phyloP scores from a whole-genome alignment of 1,140 invertebrate genomes.

The Pteromalus puparum region DNA sequence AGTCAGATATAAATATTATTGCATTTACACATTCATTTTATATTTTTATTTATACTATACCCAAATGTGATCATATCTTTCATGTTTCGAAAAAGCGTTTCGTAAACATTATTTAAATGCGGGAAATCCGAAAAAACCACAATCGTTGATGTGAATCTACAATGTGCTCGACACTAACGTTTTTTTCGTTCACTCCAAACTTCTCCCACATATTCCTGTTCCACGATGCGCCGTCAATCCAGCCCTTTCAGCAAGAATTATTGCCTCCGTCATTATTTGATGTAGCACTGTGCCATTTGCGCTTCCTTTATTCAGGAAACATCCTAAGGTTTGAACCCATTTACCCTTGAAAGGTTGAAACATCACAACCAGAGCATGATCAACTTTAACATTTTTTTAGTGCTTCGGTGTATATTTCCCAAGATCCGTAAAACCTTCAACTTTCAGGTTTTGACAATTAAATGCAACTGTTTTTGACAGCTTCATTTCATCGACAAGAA shows the following conservation, averaged over 20 bases:
- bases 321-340: slow-evolving; percentile 54
- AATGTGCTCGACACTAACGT: no score
- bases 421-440: no score
- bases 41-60: slow-evolving; percentile 20
- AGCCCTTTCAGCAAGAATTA: slow-evolving; percentile 48
- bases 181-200: slow-evolving; percentile 44
- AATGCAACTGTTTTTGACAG: slow-evolving; percentile 17
- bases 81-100: slow-evolving; percentile 43
- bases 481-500: slow-evolving; percentile 24
- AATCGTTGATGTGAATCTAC: no score
- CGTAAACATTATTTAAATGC: no score
- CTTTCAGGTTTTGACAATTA: slow-evolving; percentile 10
- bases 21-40: no score
- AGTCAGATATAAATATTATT: no score
- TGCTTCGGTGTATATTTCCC: slow-evolving; percentile 48
- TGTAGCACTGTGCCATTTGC: no score
- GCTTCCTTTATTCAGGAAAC: slow-evolving; percentile 60
- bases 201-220: slow-evolving; percentile 51
- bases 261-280: slow-evolving; percentile 33
- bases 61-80: slow-evolving; percentile 40
- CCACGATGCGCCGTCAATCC: no score
- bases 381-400: slow-evolving; percentile 48
- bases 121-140: no score
- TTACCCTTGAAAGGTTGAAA: slow-evolving; percentile 56
- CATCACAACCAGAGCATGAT: slow-evolving; percentile 57